A percentile compares a stretch with the other conserved stretches of the same genome.
Conservation (phyloP, 2,113 vertebrate species). For the Mormyrus iriodes region DNA sequence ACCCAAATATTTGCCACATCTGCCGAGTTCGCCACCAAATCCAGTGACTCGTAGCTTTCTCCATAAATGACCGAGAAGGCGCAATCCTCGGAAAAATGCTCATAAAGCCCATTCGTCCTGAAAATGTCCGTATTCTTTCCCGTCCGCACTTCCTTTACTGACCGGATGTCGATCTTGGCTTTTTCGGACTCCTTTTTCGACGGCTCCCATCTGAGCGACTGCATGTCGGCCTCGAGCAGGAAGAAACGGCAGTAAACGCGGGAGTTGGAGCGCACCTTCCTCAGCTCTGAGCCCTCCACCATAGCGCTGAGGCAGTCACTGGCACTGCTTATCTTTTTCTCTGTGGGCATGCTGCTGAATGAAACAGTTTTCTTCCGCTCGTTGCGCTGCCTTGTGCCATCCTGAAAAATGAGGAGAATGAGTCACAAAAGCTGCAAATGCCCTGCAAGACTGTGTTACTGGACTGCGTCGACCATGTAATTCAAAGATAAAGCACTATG, state of each 20-base stretch:
- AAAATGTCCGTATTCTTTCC: conserved; percentile 97
- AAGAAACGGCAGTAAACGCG: conserved; percentile 89
- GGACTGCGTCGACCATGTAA: not conserved
- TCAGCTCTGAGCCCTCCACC: conserved; percentile 91
- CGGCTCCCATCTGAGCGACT: conserved; percentile 91
- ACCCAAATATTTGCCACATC: conserved; percentile 96
- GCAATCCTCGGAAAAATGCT: conserved; percentile 96
- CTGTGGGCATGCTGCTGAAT: conserved; percentile 95
- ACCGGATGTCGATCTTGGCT: conserved; percentile 92
- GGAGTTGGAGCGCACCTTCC: conserved; percentile 90
- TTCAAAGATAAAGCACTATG: not conserved
- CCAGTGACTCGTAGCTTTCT: conserved; percentile 91
- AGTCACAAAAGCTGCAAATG: not conserved
- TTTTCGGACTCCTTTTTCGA: conserved; percentile 97
- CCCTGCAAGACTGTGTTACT: not conserved
- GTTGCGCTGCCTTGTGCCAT: conserved; percentile 84
- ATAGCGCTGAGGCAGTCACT: conserved; percentile 91
- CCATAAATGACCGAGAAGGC: conserved; percentile 94
- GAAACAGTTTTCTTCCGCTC: conserved; percentile 95
- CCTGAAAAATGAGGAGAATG: conserved; percentile 54
- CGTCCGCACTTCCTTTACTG: conserved; percentile 91
- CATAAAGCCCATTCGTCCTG: conserved; percentile 89
- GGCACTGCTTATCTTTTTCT: conserved; percentile 93
- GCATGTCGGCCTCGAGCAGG: conserved; percentile 92
- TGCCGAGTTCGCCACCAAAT: conserved; percentile 93